Evolutionary conservation across 2,797 vertebrate genomes (phyloP), one percentile per base, ranked within the genome.

Genomic region (Pyrocephalus nanus): DNA sequence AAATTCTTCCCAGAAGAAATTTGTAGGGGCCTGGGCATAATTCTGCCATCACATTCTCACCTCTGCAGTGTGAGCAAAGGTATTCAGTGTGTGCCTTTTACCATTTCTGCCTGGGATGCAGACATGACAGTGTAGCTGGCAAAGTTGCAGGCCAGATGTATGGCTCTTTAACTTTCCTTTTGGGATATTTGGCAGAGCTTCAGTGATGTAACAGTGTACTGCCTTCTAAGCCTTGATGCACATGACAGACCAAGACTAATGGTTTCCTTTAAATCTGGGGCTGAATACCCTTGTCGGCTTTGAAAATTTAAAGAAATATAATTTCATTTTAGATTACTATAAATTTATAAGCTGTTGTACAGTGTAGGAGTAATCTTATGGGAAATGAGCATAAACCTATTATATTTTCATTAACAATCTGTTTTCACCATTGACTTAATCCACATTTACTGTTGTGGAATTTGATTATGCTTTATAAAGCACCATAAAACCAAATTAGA

Each of bases 401-500:
- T 97, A 93, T 85, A 97, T 93, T 97, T 95, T 97, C 94, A 97
- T 96, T 97, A 97, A 97, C 91, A 97, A 96, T 97, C 94, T 97
- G 67, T 97, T 97, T 97, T 95, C 90, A 94, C 81, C 84, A 93
- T 94, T 92, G 92, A 83, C 84, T 94, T 96, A 95, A 96, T 94
- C 88, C 91, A 96, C 94, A 92, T 97, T 96, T 97, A 97, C 61
- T 95, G 64, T 89, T 91, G 65, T 72, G 88, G 88, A 97, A 95
- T 96, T 96, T 96, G 95, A 96, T 97, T 93, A 91, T 96, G 60
- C 55, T 20, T 93, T 95, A 94, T 91, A 95, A 97, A 97, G 88
- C 70, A 80, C 54, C 79, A 90, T 93, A 92, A 96, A 97, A 80
- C 77, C 95, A 95, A 97, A 97, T 90, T 88, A 96, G 32, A 27